Evolutionary conservation across 2,888 invertebrate genomes (phyloP).

Genomic region (Epinotia ramella): DNA sequence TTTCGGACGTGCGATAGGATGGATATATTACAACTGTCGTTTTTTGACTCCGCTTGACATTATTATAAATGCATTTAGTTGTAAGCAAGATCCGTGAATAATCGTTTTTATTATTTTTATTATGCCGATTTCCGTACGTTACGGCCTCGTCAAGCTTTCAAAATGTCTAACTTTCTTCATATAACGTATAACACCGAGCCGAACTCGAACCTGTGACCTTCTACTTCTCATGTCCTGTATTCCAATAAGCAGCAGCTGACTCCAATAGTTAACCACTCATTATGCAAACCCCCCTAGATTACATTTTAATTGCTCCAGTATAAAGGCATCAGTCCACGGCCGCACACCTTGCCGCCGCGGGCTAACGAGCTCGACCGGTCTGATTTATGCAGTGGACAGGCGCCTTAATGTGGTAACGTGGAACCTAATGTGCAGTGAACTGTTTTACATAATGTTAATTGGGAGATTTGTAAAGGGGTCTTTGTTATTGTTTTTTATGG

Average conservation of each 20-base stretch:
- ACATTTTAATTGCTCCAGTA: constrained; percentile 34
- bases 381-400: constrained; percentile 41
- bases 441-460: constrained; percentile 18
- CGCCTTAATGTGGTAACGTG: constrained; percentile 33
- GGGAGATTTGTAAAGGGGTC: constrained; percentile 22
- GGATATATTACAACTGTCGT: too few species aligned
- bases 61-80: too few species aligned
- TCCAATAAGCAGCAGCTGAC: not conserved
- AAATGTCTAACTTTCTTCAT: too few species aligned
- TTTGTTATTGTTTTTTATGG: not conserved
- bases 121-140: too few species aligned
- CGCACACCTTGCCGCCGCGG: constrained; percentile 39
- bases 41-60: too few species aligned
- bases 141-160: too few species aligned
- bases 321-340: constrained; percentile 38
- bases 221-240: too few species aligned
- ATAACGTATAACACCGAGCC: too few species aligned
- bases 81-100: too few species aligned
- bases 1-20: too few species aligned
- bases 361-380: constrained; percentile 17
- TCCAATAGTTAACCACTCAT: constrained; percentile 7
- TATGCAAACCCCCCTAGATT: constrained; percentile 34
- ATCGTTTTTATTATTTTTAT: too few species aligned
- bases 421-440: not conserved
- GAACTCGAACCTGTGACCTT: too few species aligned